A percentile compares a stretch with the other conserved stretches of the same genome.
These are phyloP conservation scores for Mercenaria mercenaria DNA, from an alignment of 1,140 invertebrate species.

Conservation along the genomic window DNA sequence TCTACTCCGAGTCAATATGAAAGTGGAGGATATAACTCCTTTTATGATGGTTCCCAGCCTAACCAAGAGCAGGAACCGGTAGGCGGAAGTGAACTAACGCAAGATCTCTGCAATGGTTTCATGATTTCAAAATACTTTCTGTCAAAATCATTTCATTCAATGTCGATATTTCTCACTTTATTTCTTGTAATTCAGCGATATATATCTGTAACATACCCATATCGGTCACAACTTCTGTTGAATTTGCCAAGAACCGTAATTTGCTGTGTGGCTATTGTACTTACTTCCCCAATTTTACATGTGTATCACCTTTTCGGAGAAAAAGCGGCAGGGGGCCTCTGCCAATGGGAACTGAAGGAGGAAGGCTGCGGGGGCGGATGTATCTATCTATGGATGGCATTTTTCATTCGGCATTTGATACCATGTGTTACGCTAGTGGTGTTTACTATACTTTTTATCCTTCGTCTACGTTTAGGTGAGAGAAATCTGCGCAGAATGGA, in stretches of 20 bases:
- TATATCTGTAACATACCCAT: not conserved
- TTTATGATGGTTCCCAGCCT: too few relatives aligned
- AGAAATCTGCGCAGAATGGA: not conserved
- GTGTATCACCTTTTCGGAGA: not conserved
- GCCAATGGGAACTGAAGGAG: not conserved
- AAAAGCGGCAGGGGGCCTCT: not conserved
- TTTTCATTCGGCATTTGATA: not conserved
- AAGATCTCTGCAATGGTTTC: too few relatives aligned
- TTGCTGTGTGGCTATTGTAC: not conserved
- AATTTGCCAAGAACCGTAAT: not conserved
- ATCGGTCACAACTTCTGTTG: not conserved
- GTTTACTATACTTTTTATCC: not conserved
- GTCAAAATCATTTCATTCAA: too few relatives aligned
- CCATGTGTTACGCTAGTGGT: not conserved
- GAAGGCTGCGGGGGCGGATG: too few relatives aligned
- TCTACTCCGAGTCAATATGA: too few relatives aligned
- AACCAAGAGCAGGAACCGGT: not conserved
- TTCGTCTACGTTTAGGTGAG: not conserved
- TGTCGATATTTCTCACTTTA: too few relatives aligned
- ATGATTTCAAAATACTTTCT: too few relatives aligned
- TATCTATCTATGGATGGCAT: not conserved
- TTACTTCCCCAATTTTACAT: not conserved
- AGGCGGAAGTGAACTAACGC: not conserved
- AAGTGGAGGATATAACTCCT: too few relatives aligned
- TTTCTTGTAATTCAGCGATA: constrained; percentile 56